Percentiles rank a stretch among this genome's conserved stretches.
Conservation (phyloP, 2,888 invertebrate species). For the Synergus umbraculus region DNA sequence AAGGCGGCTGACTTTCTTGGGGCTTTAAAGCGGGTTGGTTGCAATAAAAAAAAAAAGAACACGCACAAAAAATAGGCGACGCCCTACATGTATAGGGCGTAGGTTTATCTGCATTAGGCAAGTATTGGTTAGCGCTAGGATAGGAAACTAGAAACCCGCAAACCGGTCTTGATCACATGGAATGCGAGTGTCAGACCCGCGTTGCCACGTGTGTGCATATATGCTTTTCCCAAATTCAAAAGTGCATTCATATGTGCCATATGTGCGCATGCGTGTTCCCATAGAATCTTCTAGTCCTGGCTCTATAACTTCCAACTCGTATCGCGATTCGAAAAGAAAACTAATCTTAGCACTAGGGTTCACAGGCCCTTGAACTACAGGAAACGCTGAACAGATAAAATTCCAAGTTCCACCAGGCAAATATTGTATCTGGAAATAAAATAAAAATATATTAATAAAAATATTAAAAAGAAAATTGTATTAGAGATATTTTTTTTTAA, state of each 20-base stretch:
- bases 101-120: slow-evolving; percentile 12
- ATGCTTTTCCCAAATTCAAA: slow-evolving; percentile 25
- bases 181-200: slow-evolving; percentile 20
- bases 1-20: slow-evolving; percentile 14
- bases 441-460: too few species aligned
- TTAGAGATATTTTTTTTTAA: too few species aligned
- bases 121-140: slow-evolving; percentile 12
- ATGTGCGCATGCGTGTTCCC: neutral
- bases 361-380: slow-evolving; percentile 14
- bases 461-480: too few species aligned
- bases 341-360: slow-evolving; percentile 9
- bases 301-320: neutral
- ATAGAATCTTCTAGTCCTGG: neutral
- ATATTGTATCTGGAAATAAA: neutral
- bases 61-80: slow-evolving; percentile 14
- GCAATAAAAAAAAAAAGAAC: slow-evolving; percentile 11
- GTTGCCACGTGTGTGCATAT: slow-evolving; percentile 32
- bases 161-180: slow-evolving; percentile 23
- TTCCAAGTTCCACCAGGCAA: neutral
- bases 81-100: slow-evolving; percentile 8
- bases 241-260: slow-evolving; percentile 13
- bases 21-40: slow-evolving; percentile 3
- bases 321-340: slow-evolving; percentile 4
- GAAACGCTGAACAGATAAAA: neutral
- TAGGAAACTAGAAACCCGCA: slow-evolving; percentile 13